Percentiles rank a stretch among this genome's conserved stretches.
Evolutionary conservation across 2,888 invertebrate species (phyloP).

Genomic region (Stenichneumon culpator): DNA sequence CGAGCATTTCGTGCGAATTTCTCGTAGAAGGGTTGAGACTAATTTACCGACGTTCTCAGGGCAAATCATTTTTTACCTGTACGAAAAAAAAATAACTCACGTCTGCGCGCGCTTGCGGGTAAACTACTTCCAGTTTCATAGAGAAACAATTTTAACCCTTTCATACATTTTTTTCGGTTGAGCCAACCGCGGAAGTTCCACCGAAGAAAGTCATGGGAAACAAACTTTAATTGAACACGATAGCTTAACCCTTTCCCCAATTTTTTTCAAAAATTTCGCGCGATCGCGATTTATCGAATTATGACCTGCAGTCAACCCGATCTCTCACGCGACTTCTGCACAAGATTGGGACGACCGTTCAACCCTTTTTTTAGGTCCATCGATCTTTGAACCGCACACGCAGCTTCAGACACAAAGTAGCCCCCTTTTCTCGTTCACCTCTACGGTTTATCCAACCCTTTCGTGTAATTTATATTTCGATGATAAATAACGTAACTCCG

Average conservation of each 20-base stretch:
- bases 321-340: not conserved
- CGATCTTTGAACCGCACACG: conserved; percentile 58
- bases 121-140: not conserved
- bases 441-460: conserved; percentile 52
- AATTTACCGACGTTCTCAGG: conserved; percentile 54
- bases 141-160: conserved; percentile 18
- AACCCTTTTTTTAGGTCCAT: conserved; percentile 63
- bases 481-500: conserved; percentile 56
- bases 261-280: conserved; percentile 21
- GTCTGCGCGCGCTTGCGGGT: not conserved
- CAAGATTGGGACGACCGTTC: conserved; percentile 24
- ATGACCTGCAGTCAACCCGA: conserved; percentile 1
- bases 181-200: not conserved
- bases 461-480: conserved; percentile 67
- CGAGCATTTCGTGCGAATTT: not conserved
- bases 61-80: conserved; percentile 52
- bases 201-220: conserved; percentile 29
- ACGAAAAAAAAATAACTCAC: conserved; percentile 41
- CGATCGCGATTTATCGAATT: conserved; percentile 26
- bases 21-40: conserved; percentile 41
- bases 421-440: conserved; percentile 44
- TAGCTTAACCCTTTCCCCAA: conserved; percentile 56
- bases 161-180: conserved; percentile 13
- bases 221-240: conserved; percentile 4
- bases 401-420: conserved; percentile 30